Percentiles rank a stretch among this genome's conserved stretches.
These are phyloP conservation scores for Ylistrum balloti DNA, from an alignment of 1,140 invertebrate genomes.

Conservation along the genomic window DNA sequence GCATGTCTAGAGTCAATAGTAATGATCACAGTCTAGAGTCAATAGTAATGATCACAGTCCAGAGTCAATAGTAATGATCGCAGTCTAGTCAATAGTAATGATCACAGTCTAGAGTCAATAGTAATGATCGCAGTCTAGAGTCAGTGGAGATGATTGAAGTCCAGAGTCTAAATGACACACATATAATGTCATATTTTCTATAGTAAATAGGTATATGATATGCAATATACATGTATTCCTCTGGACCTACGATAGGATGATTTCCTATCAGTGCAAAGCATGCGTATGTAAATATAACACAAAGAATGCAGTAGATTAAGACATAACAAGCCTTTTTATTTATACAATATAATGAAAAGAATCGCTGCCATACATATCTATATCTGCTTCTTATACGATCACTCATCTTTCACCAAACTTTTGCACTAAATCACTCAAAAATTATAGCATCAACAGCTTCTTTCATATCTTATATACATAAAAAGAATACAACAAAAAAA, in stretches of 20 bases:
- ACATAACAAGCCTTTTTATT: constrained; percentile 35
- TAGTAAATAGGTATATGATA: too few relatives aligned
- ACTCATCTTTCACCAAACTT: constrained; percentile 26
- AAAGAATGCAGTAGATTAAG: neutral
- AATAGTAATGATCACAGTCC: too few relatives aligned
- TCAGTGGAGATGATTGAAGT: too few relatives aligned
- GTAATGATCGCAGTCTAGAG: too few relatives aligned
- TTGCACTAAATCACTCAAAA: neutral
- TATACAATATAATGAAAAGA: neutral
- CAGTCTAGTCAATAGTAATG: neutral
- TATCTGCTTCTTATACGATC: neutral
- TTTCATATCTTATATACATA: constrained; percentile 22
- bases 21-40: neutral
- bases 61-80: neutral
- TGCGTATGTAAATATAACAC: neutral
- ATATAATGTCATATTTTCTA: too few relatives aligned
- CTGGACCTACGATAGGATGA: too few relatives aligned
- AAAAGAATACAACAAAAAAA: neutral
- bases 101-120: too few relatives aligned
- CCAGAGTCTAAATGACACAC: too few relatives aligned
- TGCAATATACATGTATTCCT: too few relatives aligned
- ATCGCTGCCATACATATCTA: constrained; percentile 4
- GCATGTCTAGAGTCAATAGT: neutral
- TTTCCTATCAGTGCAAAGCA: too few relatives aligned
- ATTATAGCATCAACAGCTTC: constrained; percentile 13